Conservation (phyloP, 2,113 vertebrate species). For the Todiramphus saurophagus region DNA sequence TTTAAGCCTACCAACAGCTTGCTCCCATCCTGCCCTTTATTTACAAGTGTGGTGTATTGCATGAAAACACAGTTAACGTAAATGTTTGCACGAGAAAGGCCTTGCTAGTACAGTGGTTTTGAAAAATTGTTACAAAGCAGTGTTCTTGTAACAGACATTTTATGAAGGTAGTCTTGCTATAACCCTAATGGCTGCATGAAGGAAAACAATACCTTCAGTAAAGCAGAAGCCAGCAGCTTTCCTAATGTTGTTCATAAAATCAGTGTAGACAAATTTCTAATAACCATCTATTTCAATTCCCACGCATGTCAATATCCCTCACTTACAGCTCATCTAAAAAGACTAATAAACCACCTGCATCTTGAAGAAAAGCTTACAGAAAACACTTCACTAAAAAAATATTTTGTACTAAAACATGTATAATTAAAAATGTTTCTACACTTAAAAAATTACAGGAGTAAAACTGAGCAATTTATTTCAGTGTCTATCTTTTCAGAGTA, state of each 20-base stretch:
- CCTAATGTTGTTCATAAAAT: neutral
- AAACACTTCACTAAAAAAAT: neutral
- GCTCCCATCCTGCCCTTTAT: neutral
- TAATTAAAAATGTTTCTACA: neutral
- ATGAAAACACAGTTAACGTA: neutral
- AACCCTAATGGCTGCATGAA: neutral
- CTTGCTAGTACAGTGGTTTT: neutral
- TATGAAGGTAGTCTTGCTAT: neutral
- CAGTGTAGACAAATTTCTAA: neutral
- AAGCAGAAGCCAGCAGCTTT: neutral
- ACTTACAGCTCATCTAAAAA: neutral
- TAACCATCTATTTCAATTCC: neutral
- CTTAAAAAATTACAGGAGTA: neutral
- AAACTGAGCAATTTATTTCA: neutral
- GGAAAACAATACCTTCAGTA: neutral
- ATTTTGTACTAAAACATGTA: neutral
- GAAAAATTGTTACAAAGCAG: neutral
- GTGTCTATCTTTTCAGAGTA: neutral
- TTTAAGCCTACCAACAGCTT: neutral
- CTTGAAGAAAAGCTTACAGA: neutral
- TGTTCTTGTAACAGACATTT: neutral
- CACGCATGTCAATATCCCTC: neutral
- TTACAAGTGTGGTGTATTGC: fast-evolving
- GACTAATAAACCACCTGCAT: neutral
- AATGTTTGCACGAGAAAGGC: neutral